phyloP scores from a whole-genome alignment of 2,888 invertebrate species.

The Mellilla xanthometata region DNA sequence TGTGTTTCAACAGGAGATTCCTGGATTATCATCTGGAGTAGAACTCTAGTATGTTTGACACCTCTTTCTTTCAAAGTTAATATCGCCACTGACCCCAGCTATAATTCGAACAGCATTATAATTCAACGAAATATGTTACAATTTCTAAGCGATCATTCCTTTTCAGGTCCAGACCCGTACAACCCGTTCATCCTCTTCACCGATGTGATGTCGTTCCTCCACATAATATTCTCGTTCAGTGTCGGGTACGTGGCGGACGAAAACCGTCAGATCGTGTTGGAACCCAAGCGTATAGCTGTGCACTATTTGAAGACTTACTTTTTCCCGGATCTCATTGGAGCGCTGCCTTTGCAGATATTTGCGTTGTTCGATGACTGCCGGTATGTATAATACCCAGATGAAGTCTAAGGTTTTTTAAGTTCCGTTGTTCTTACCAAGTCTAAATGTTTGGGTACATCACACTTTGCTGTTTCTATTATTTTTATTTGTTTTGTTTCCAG shows the following conservation, averaged over 20 bases:
- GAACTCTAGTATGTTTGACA: too few relatives aligned
- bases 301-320: constrained; percentile 46
- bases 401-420: too few relatives aligned
- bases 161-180: constrained; percentile 46
- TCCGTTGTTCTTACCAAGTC: too few relatives aligned
- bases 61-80: too few relatives aligned
- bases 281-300: constrained; percentile 44
- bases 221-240: constrained; percentile 49
- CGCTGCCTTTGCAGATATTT: constrained; percentile 52
- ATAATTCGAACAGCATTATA: too few relatives aligned
- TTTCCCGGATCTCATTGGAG: constrained; percentile 43
- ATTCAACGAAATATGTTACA: too few relatives aligned
- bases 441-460: too few relatives aligned
- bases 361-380: constrained; percentile 36
- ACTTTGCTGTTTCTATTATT: too few relatives aligned
- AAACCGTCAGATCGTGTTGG: constrained; percentile 47
- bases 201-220: constrained; percentile 46
- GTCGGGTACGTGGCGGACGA: constrained; percentile 57
- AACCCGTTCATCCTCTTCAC: constrained; percentile 47
- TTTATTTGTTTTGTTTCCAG: constrained; percentile 6
- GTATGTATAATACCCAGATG: too few relatives aligned
- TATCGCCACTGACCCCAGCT: too few relatives aligned
- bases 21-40: too few relatives aligned
- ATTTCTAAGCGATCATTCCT: neutral
- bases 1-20: too few relatives aligned